Evolutionary conservation across 2,797 vertebrate species (phyloP).

Genomic region (Morelia viridis): DNA sequence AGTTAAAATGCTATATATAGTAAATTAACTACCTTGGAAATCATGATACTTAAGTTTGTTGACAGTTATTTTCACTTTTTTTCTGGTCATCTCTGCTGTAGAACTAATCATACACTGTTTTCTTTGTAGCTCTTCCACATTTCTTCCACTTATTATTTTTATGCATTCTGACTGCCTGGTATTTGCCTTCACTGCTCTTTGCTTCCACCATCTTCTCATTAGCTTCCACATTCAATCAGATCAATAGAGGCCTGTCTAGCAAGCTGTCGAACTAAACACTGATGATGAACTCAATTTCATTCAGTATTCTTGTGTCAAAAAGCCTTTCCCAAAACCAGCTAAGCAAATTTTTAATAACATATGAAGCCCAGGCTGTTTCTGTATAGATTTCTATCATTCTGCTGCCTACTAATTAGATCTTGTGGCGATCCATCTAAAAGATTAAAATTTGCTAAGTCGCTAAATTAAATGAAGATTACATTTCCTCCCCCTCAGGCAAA

Average conservation of each 20-base stretch:
- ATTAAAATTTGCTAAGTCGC: slow-evolving; percentile 6
- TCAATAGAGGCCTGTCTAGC: slow-evolving; percentile 15
- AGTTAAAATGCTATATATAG: background rate
- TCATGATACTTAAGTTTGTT: background rate
- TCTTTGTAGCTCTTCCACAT: slow-evolving; percentile 14
- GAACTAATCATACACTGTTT: slow-evolving; percentile 9
- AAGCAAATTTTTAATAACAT: slow-evolving; percentile 24
- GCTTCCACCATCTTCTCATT: slow-evolving; percentile 25
- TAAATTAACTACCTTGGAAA: background rate
- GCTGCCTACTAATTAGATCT: slow-evolving; percentile 31
- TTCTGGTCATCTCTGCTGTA: slow-evolving; percentile 1
- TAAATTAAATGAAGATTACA: slow-evolving; percentile 17
- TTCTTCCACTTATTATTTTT: background rate
- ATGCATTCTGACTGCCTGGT: background rate
- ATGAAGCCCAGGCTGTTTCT: background rate
- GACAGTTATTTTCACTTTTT: background rate
- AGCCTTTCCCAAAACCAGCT: background rate
- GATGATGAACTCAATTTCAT: slow-evolving; percentile 33
- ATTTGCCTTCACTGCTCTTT: slow-evolving; percentile 18
- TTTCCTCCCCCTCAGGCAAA: background rate
- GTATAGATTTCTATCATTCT: slow-evolving; percentile 18
- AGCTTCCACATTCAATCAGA: slow-evolving; percentile 32
- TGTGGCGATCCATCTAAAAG: background rate
- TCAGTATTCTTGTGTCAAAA: slow-evolving; percentile 36
- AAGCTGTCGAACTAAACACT: slow-evolving; percentile 20